Evolutionary conservation across 2,113 vertebrate species (phyloP), one percentile per base, ranked within the genome.

Genomic region (Tetrao urogallus): DNA sequence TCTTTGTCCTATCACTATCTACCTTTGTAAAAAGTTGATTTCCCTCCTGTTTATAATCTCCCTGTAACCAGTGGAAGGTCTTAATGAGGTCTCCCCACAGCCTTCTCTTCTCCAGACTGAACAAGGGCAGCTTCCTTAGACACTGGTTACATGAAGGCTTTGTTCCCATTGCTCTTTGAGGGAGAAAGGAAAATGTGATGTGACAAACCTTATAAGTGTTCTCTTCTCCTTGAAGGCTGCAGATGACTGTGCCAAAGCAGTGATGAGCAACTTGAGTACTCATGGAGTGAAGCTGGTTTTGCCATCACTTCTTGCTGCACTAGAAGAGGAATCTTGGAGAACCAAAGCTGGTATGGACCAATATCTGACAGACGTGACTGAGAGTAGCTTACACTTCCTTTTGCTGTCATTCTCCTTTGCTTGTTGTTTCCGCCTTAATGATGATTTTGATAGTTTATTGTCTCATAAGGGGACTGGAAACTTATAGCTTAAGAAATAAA

Each of bases 201-300:
- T 88, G 88, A 71, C 69, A 78, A 52, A 75, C 73, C 80, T 77
- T 93, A 86, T 96, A 88, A 97, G 66, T 21, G 34, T 87, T 91
- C 48, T 97, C 63, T 98, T 92, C 79, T 90, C 86, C 91, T 88
- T 97, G 83, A 94, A 99, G 99, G 99, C 99, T 91, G 99, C 99
- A 96, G 99, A 99, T 96, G 99, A 99, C 92, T 99, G 99, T 97
- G 99, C 99, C 95, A 99, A 99, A 93, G 99, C 99, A 5, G 99
- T 99, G 94, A 99, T 99, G 99, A 99, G 99, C 93, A 99, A 99
- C 97, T 95, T 99, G 91, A 99, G 99, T 88, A 99, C 99, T 94
- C 99, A 99, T 0, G 99, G 99, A 1, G 99, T 99, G 93, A 99
- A 99, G 97, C 97, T 99, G 95, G 99, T 99, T 64, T 98, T 99